phyloP scores from a whole-genome alignment of 2,113 vertebrate genomes.

The Glaucidium brasilianum region DNA sequence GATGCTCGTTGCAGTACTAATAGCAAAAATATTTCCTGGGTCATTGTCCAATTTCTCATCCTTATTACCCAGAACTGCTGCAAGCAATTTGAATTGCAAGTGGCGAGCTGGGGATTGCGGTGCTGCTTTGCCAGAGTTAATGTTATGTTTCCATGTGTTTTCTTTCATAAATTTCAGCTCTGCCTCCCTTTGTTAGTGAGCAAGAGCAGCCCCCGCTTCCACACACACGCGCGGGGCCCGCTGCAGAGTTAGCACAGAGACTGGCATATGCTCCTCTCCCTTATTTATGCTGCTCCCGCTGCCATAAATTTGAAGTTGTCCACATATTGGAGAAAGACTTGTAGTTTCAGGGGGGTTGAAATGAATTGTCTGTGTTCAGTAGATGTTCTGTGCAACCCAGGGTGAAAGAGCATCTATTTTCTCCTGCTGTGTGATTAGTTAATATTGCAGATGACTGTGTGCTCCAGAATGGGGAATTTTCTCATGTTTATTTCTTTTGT shows the following conservation, averaged over 20 bases:
- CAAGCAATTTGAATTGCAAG: neutral
- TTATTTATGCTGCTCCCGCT: neutral
- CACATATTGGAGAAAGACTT: neutral
- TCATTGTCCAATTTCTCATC: conserved; percentile 32
- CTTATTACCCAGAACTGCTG: conserved; percentile 13
- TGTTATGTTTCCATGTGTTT: conserved; percentile 41
- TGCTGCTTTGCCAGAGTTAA: conserved; percentile 20
- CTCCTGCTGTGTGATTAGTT: neutral
- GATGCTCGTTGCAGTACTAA: neutral
- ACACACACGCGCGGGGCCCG: accelerated
- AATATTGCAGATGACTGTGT: neutral
- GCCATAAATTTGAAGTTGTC: neutral
- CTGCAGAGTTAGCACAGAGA: neutral
- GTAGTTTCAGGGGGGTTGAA: neutral
- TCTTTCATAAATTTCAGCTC: conserved; percentile 40
- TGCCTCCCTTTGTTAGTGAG: conserved; percentile 1
- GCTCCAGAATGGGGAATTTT: neutral
- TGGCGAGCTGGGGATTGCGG: neutral
- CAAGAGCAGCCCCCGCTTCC: neutral
- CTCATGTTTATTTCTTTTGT: conserved; percentile 50
- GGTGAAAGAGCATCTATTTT: neutral
- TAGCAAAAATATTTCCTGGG: conserved; percentile 39
- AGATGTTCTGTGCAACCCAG: neutral
- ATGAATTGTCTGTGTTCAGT: neutral
- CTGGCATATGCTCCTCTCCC: neutral